A percentile compares a stretch with the other conserved stretches of the same genome.
Conservation (phyloP, 2,888 invertebrate species). For the Eupithecia vulgata region DNA sequence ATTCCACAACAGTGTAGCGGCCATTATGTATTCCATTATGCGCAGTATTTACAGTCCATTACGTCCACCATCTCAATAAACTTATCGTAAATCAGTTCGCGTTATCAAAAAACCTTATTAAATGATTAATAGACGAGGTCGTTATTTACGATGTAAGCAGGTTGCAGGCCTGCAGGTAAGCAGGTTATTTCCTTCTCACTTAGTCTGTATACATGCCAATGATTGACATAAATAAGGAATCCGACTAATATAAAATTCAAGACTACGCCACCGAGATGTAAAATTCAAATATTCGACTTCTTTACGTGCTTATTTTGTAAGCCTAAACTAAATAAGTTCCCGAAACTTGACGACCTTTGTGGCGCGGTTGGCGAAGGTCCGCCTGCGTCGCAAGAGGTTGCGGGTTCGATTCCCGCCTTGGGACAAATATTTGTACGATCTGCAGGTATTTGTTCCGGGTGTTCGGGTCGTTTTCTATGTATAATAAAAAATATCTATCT, state of each 20-base stretch:
- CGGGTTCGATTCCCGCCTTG: too few species aligned
- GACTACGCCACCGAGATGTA: too few species aligned
- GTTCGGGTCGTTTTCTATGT: too few species aligned
- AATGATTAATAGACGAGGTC: slow-evolving; percentile 51
- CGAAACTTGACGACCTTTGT: too few species aligned
- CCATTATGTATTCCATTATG: slow-evolving; percentile 29
- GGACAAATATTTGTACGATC: too few species aligned
- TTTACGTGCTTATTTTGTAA: too few species aligned
- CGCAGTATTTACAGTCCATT: slow-evolving; percentile 42
- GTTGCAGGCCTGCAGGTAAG: slow-evolving; percentile 3
- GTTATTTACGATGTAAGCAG: not conserved
- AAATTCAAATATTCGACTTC: too few species aligned
- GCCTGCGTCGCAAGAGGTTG: too few species aligned
- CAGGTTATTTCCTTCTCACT: not conserved
- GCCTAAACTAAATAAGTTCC: too few species aligned
- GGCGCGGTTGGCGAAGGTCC: too few species aligned
- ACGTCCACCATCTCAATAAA: slow-evolving; percentile 35
- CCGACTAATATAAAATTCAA: not conserved
- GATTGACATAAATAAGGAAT: not conserved
- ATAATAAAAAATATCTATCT: too few species aligned
- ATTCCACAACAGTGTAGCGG: slow-evolving; percentile 27
- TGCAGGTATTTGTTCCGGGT: too few species aligned
- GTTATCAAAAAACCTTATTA: slow-evolving; percentile 53
- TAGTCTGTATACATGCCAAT: not conserved
- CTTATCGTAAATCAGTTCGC: slow-evolving; percentile 52